phyloP scores from a whole-genome alignment of 2,888 invertebrate species.

The Lamellibrachia satsuma region DNA sequence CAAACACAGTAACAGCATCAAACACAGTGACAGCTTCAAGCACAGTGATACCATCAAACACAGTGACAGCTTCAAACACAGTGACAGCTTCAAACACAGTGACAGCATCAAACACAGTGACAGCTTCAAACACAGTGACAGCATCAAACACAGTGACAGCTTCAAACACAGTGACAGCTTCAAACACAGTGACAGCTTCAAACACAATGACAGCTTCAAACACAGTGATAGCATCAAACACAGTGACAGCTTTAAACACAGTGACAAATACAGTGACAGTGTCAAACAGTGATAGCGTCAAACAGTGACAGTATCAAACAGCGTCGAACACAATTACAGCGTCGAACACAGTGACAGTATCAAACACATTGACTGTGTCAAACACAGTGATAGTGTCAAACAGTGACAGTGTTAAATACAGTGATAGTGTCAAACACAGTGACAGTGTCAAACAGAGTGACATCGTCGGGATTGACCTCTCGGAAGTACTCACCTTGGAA shows the following conservation, averaged over 20 bases:
- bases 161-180: not conserved
- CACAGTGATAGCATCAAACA: not conserved
- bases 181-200: not conserved
- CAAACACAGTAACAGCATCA: too few relatives aligned
- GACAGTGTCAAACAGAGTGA: not conserved
- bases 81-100: not conserved
- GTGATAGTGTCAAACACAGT: not conserved
- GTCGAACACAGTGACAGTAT: not conserved
- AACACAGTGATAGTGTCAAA: not conserved
- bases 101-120: not conserved
- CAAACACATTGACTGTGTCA: not conserved
- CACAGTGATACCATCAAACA: too few relatives aligned
- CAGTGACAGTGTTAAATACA: not conserved
- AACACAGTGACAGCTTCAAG: too few relatives aligned
- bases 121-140: not conserved
- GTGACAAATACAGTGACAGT: not conserved
- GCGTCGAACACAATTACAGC: not conserved
- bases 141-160: not conserved
- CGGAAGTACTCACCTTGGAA: conserved; percentile 71
- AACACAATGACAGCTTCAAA: not conserved
- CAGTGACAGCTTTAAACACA: not conserved
- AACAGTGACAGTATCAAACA: not conserved
- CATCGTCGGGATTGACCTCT: conserved; percentile 47
- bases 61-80: not conserved
- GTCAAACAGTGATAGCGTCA: not conserved